phyloP scores from a whole-genome alignment of 2,113 vertebrate species.

The Hippocampus comes region DNA sequence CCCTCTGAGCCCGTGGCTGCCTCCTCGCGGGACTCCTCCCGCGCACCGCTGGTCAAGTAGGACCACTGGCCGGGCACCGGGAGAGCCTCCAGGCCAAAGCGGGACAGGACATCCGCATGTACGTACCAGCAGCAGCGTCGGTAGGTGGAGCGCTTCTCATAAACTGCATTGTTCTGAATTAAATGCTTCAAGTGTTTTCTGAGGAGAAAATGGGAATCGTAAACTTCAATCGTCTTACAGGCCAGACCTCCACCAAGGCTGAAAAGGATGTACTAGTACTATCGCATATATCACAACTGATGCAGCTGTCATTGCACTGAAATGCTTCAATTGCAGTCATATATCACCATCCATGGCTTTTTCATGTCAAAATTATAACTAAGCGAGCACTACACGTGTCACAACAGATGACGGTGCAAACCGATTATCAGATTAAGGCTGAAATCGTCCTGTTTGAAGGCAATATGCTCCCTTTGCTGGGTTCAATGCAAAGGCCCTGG shows the following conservation, averaged over 20 bases:
- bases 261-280: neutral
- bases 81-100: constrained; percentile 78
- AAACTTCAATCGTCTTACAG: neutral
- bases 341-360: neutral
- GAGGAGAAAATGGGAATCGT: neutral
- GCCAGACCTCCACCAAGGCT: neutral
- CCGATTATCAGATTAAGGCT: too few relatives aligned
- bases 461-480: neutral
- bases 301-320: neutral
- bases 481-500: neutral
- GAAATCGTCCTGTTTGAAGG: neutral
- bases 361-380: too few relatives aligned
- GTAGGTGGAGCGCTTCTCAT: constrained; percentile 84
- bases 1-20: constrained; percentile 45
- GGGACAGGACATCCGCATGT: constrained; percentile 80
- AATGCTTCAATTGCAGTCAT: neutral
- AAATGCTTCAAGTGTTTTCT: constrained; percentile 85
- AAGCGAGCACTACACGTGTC: too few relatives aligned
- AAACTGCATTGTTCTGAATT: constrained; percentile 85
- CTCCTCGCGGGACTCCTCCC: constrained; percentile 77
- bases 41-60: constrained; percentile 80
- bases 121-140: constrained; percentile 91
- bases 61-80: constrained; percentile 91
- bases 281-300: neutral
- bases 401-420: too few relatives aligned